Evolutionary conservation across 2,113 vertebrate species (phyloP).

Genomic region (Camelus bactrianus): DNA sequence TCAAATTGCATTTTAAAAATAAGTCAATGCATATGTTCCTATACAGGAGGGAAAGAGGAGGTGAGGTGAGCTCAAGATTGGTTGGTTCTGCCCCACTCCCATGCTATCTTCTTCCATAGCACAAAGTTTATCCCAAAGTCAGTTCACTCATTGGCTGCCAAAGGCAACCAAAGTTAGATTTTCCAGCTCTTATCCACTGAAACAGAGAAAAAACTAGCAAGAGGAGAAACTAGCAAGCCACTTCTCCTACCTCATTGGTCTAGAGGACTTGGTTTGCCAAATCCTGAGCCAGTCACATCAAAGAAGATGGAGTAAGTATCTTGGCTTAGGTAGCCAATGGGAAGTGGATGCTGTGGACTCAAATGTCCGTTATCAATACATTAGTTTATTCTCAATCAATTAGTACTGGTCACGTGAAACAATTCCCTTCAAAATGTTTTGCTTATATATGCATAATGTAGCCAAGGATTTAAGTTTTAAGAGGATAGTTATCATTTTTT

Average conservation of each 20-base stretch:
- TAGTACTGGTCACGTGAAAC: not conserved
- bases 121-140: not conserved
- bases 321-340: not conserved
- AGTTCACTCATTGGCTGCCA: too few relatives aligned
- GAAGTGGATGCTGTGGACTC: not conserved
- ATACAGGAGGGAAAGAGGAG: too few relatives aligned
- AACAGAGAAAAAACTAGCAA: not conserved
- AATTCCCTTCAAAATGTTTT: not conserved
- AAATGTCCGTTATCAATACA: not conserved
- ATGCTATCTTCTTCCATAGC: not conserved
- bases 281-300: not conserved
- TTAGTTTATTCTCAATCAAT: not conserved
- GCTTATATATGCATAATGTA: not conserved
- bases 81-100: not conserved
- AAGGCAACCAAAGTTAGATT: not conserved
- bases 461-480: not conserved
- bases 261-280: not conserved
- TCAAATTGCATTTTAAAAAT: not conserved
- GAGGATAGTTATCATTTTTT: not conserved
- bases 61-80: not conserved
- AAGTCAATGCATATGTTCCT: not conserved
- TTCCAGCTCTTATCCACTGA: not conserved
- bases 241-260: not conserved
- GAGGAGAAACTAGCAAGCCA: not conserved
- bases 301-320: not conserved